Evolutionary conservation across 1,140 invertebrate genomes (phyloP).

Genomic region (Condylostylus longicornis): DNA sequence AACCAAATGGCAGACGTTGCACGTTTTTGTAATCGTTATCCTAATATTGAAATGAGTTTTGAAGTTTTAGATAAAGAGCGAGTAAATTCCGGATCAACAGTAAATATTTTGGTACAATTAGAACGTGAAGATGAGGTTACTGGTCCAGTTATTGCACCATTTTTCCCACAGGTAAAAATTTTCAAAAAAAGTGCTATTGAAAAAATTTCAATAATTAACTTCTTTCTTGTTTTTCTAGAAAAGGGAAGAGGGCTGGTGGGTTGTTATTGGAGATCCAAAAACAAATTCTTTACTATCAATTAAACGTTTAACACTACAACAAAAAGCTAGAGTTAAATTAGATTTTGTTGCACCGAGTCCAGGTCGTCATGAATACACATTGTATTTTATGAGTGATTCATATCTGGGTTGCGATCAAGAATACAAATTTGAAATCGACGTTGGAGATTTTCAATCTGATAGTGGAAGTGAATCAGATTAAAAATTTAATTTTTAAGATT

Average conservation of each 20-base stretch:
- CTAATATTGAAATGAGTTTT: constrained; percentile 93
- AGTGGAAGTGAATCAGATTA: constrained; percentile 41
- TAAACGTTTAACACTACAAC: constrained; percentile 84
- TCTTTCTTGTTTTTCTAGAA: constrained; percentile 44
- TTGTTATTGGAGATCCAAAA: constrained; percentile 94
- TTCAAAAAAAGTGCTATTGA: constrained; percentile 3
- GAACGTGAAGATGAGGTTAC: constrained; percentile 95
- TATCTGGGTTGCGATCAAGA: constrained; percentile 98
- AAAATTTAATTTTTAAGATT: too few species aligned
- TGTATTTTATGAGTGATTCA: constrained; percentile 98
- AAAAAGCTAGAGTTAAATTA: constrained; percentile 85
- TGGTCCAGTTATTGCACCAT: constrained; percentile 92
- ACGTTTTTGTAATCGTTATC: constrained; percentile 95
- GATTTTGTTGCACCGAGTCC: constrained; percentile 86
- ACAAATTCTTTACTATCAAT: constrained; percentile 90
- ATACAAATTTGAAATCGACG: constrained; percentile 72
- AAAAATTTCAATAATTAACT: too few species aligned
- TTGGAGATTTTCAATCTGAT: constrained; percentile 52
- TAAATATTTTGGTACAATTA: constrained; percentile 79
- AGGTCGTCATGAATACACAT: constrained; percentile 75
- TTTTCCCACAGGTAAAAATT: constrained; percentile 76
- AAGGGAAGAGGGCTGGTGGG: constrained; percentile 99
- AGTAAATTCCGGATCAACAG: constrained; percentile 62
- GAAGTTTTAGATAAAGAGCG: constrained; percentile 75
- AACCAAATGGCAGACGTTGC: constrained; percentile 93